phyloP scores from a whole-genome alignment of 2,888 invertebrate genomes.

The Cerastis rubricosa region DNA sequence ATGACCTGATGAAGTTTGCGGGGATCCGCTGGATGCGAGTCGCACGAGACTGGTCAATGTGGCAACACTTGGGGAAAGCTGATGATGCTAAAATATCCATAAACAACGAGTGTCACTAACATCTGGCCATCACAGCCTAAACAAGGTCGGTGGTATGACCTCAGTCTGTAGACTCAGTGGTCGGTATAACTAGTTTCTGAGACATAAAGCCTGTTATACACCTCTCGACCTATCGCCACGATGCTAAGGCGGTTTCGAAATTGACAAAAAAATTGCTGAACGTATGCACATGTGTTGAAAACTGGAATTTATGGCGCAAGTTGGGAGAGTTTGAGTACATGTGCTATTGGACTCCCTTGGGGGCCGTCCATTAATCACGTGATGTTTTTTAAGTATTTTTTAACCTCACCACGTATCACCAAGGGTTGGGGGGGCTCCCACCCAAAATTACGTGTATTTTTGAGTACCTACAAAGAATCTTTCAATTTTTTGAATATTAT shows the following conservation, averaged over 20 bases:
- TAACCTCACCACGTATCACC: too few relatives aligned
- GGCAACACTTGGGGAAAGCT: too few relatives aligned
- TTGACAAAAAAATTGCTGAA: conserved; percentile 30
- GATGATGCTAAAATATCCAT: not conserved
- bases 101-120: conserved; percentile 10
- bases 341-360: too few relatives aligned
- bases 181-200: conserved; percentile 30
- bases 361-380: too few relatives aligned
- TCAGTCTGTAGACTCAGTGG: conserved; percentile 25
- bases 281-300: conserved; percentile 22
- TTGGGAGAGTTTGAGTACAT: not conserved
- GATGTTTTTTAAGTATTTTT: too few relatives aligned
- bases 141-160: conserved; percentile 39
- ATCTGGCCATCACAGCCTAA: not conserved
- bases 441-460: too few relatives aligned
- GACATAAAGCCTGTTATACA: conserved; percentile 22
- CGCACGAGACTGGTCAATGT: too few relatives aligned
- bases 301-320: not conserved
- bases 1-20: too few relatives aligned
- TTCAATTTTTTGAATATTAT: too few relatives aligned
- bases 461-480: too few relatives aligned
- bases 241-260: not conserved
- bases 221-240: conserved; percentile 9
- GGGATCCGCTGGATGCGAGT: too few relatives aligned
- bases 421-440: too few relatives aligned